Evolutionary conservation across 2,113 vertebrate species (phyloP).

Genomic region (Hystrix cristata): DNA sequence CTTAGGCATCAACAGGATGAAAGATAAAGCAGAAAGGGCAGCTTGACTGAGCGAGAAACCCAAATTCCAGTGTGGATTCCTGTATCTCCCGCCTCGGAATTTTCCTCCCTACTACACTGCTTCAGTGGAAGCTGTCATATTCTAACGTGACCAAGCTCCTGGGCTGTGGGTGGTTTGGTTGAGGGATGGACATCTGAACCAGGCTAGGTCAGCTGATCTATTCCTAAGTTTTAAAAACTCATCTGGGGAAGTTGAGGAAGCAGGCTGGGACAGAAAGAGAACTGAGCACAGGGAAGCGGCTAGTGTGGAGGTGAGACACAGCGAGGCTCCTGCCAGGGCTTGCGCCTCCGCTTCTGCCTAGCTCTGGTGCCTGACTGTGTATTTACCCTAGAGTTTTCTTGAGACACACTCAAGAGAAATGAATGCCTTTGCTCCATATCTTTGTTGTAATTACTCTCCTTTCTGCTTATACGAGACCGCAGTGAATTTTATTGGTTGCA

Average conservation of each 20-base stretch:
- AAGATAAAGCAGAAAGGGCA: neutral
- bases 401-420: neutral
- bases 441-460: neutral
- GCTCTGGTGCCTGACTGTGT: neutral
- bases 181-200: neutral
- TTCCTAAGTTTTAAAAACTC: neutral
- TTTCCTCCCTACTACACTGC: neutral
- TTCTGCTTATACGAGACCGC: neutral
- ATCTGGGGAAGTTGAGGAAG: neutral
- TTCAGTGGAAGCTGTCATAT: neutral
- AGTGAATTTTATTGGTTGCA: neutral
- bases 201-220: neutral
- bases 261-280: neutral
- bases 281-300: neutral
- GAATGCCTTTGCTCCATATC: neutral
- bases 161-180: neutral
- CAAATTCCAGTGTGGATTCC: neutral
- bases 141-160: neutral
- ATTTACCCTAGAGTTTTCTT: neutral
- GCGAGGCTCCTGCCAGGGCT: neutral
- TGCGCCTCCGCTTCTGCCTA: neutral
- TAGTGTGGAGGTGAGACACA: neutral
- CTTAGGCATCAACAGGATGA: neutral
- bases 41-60: neutral
- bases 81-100: neutral